Evolutionary conservation across 2,888 invertebrate genomes (phyloP), one percentile per base, ranked within the genome.

Genomic region (Gibbula magus): DNA sequence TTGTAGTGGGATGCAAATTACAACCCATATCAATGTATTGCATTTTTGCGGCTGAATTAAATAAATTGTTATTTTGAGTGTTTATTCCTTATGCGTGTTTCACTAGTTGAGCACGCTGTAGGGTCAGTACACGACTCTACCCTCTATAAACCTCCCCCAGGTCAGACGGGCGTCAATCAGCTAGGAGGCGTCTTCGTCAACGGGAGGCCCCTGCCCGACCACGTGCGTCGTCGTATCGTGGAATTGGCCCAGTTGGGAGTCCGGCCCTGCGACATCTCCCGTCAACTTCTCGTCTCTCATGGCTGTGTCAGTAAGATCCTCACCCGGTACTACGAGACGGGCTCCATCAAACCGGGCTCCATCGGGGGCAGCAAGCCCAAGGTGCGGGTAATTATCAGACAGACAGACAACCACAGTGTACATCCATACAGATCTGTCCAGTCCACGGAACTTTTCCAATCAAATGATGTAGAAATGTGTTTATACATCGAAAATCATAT

Each of bases 261-360:
- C 0, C 94, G 98, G 67, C 98, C 99, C 20, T 99, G 98, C 93
- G 99, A 99, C 94, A 99, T 99, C 93, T 98, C 98, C 77, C 94
- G 99, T 10, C 98, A 98, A 92, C 95, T 99, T 81, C 95, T 98
- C 77, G 98, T 99, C 75, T 98, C 98, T 0, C 98, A 99, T 92
- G 99, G 98, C 80, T 99, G 98, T 93, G 98, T 99, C 78, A 98
- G 98, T 86, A 99, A 99, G 94, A 99, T 99, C 86, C 94, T 99
- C 81, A 98, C 98, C 18, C 94, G 98, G 87, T 99, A 97, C 94
- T 98, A 98, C 94, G 98, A 98, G 94, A 99, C 98, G 0, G 98
- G 98, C 3, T 98, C 97, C 82, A 98, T 98, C 83, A 95, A 97
- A 86, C 98, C 98, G 0, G 98, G 98, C 0, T 97, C 97, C 70